Evolutionary conservation across 1,140 invertebrate species (phyloP), one percentile per base, ranked within the genome.

Genomic region (Conopomorpha cramerella): DNA sequence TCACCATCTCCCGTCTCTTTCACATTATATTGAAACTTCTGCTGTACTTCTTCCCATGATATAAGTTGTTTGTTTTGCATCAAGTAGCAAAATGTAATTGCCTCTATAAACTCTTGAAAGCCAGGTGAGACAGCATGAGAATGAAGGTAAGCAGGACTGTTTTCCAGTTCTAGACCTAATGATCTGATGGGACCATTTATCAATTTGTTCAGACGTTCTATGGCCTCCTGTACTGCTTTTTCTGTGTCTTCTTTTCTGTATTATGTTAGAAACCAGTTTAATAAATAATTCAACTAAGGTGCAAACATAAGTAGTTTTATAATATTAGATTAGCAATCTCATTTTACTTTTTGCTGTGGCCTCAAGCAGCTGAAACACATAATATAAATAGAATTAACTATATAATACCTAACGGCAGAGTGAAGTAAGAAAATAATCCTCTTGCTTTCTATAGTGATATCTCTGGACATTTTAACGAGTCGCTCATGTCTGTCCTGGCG

Each of bases 401-500:
- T n/a, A n/a, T n/a, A n/a, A 14, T 34, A 77, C 71, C 61, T 77
- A 27, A 77, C 76, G 30, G 87, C 76, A 16, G 89, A 87, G 54
- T 96, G 93, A 8, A 96, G 68, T 11, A 91, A 68, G 62, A 94
- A 95, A 38, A 96, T 96, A 10, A 91, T 87, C 43, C 92, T 79
- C 61, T 96, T 96, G 51, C 92, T 93, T 55, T 95, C 91, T 43
- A 95, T 94, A 1, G 91, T 95, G n/a, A 95, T 85, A 63, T 96
- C 93, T 29, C 93, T 76, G 40, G 89, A 88, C 1, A 89, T 65
- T 76, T 95, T 95, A 0, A 94, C 82, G 8, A 96, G 82, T 38
- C 90, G 77, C 59, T 96, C 93, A 59, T 89, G 85, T 49, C 89
- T 84, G 64, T 96, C 92, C 56, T 96, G 89, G 46, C 89, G 89